Base-by-base conservation (phyloP, 2,888 invertebrate species). In the Caradrina kadenii region DNA sequence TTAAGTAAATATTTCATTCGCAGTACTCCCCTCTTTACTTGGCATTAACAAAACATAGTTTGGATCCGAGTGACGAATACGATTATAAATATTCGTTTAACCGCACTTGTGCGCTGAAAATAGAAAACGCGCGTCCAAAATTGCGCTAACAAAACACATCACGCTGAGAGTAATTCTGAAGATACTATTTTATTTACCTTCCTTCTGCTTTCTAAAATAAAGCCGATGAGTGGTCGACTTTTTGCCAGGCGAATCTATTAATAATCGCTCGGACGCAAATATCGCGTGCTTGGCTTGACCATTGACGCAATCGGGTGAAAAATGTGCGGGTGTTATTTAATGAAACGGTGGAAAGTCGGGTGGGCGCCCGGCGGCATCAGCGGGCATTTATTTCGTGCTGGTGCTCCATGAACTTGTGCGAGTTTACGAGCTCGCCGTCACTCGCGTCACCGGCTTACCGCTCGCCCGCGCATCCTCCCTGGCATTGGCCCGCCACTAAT, bases 281-380 rank as follows among this genome's bases (percentile, higher is more conserved):
- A 94, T 92, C 93, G 93, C 92, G 90, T 92, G 92, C 88, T 91
- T 89, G 84, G 91, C 87, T 91, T 91, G 92, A 90, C 90, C 92
- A 94, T 94, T 95, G 95, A 96, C 95, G 95, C 91, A 96, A 94
- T 93, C 90, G 90, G 84, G 88, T 90, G 92, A 94, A 94, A 96
- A 96, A 94, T 94, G 92, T 91, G 91, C 90, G 89, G 90, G 88
- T 88, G 91, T 93, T 93, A 93, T 94, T 95, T 92, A 93, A 92
- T 93, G 90, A 91, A 91, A 88, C 85, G 83, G 80, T 90, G 92
- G 91, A 92, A 93, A 94, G 90, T 89, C 89, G 87, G 88, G 90
- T 89, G 90, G 92, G 90, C 88, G 92, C 86, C 83, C 78, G 63
- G 63, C 78, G 63, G 63, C 65, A 55, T 49, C 75, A 79, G 73